Conservation (phyloP, 2,888 invertebrate species). For the Aphodius sticticus region DNA sequence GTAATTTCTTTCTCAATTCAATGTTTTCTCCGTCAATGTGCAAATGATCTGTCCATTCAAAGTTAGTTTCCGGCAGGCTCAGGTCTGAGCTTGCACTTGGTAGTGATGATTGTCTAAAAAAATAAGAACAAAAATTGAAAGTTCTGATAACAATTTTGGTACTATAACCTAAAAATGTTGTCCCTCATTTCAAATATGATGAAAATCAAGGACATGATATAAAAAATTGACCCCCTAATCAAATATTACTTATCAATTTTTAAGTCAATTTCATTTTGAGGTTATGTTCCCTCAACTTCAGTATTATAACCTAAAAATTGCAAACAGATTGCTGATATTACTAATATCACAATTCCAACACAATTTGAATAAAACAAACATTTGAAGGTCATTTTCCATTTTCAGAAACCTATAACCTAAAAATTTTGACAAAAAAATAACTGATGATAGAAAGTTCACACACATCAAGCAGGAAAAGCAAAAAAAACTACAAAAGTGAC, state of each 20-base stretch:
- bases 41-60: slow-evolving; percentile 70
- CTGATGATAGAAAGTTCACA: not conserved
- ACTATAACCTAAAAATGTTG: not conserved
- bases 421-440: not conserved
- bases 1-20: slow-evolving; percentile 67
- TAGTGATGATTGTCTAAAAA: slow-evolving; percentile 74
- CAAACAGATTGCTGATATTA: too few species aligned
- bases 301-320: too few species aligned
- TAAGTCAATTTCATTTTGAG: too few species aligned
- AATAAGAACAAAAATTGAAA: slow-evolving; percentile 1
- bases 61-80: slow-evolving; percentile 66
- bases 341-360: too few species aligned
- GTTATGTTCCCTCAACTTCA: too few species aligned
- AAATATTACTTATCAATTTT: too few species aligned
- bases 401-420: not conserved
- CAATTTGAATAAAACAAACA: not conserved
- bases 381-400: not conserved
- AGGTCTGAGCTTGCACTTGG: slow-evolving; percentile 78
- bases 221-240: too few species aligned
- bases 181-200: not conserved
- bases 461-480: not conserved
- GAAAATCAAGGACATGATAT: too few species aligned
- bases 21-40: slow-evolving; percentile 72
- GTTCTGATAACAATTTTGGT: too few species aligned
- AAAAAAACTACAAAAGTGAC: not conserved